Percentiles rank a stretch among this genome's conserved stretches.
Conservation (phyloP, 23 tunicate species). For the Trididemnum clinides region DNA sequence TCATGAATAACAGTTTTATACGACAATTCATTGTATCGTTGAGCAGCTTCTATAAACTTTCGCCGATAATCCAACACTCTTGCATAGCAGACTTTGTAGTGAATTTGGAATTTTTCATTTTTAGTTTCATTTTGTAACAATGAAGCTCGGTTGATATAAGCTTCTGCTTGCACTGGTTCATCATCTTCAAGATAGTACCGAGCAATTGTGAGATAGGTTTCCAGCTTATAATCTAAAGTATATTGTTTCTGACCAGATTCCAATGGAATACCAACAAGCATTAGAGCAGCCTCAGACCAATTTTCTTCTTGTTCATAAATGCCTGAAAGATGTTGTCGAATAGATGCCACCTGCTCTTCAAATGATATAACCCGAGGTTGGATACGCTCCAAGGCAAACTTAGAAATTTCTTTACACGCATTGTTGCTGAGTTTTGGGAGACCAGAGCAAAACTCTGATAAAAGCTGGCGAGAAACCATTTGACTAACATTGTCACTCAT, state of each 20-base stretch:
- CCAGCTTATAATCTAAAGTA: constrained; percentile 66
- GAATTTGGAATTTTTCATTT: constrained; percentile 64
- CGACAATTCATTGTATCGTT: constrained; percentile 90
- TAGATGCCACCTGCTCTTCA: constrained; percentile 84
- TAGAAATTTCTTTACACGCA: constrained; percentile 71
- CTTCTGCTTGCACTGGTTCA: constrained; percentile 87
- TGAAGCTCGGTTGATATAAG: constrained; percentile 85
- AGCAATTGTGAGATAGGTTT: constrained; percentile 81
- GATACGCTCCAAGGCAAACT: constrained; percentile 73
- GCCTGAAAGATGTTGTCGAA: constrained; percentile 72
- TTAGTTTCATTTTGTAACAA: constrained; percentile 73
- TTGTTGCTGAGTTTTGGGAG: constrained; percentile 51
- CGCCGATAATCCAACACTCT: constrained; percentile 83
- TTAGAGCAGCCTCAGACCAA: constrained; percentile 89
- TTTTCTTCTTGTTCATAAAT: constrained; percentile 79
- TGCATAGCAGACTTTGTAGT: constrained; percentile 92
- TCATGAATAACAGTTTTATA: constrained; percentile 81
- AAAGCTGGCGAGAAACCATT: constrained; percentile 77
- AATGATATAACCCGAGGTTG: constrained; percentile 86
- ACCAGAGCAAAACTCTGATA: constrained; percentile 65
- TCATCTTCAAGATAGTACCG: constrained; percentile 85
- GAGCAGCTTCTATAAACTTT: constrained; percentile 96
- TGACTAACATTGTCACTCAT: constrained; percentile 91
- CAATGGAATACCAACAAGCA: constrained; percentile 74
- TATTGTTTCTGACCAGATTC: constrained; percentile 90